phyloP scores from a whole-genome alignment of 2,113 vertebrate species.

The Aegotheles bennettii region DNA sequence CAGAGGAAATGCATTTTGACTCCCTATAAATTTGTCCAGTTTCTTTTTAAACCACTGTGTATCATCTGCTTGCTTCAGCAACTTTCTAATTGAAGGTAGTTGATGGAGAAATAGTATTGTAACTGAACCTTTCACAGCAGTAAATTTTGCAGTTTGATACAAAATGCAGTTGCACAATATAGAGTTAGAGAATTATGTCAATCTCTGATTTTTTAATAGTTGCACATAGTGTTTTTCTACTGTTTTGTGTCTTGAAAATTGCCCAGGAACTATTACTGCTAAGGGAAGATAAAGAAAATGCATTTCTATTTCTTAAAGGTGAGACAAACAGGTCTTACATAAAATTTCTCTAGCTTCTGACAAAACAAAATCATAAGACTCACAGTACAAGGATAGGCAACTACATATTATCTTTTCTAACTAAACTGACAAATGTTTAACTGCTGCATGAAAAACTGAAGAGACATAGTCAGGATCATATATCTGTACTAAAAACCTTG shows the following conservation, averaged over 20 bases:
- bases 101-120: background rate
- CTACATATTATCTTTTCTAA: background rate
- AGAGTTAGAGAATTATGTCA: background rate
- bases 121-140: background rate
- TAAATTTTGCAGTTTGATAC: background rate
- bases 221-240: background rate
- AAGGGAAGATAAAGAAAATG: background rate
- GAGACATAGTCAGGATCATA: background rate
- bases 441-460: background rate
- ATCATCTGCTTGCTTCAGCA: background rate
- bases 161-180: background rate
- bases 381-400: background rate
- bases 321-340: background rate
- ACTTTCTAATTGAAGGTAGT: background rate
- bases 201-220: background rate
- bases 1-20: background rate
- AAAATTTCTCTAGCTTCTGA: background rate
- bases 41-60: background rate
- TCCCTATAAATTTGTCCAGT: background rate
- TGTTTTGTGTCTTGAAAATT: background rate
- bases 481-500: background rate
- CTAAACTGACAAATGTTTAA: background rate
- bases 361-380: background rate
- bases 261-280: background rate
- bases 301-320: background rate